A percentile compares a stretch with the other conserved stretches of the same genome.
These are phyloP conservation scores for Leptopilina myrica DNA, from an alignment of 2,888 invertebrate species.

Conservation along the genomic window DNA sequence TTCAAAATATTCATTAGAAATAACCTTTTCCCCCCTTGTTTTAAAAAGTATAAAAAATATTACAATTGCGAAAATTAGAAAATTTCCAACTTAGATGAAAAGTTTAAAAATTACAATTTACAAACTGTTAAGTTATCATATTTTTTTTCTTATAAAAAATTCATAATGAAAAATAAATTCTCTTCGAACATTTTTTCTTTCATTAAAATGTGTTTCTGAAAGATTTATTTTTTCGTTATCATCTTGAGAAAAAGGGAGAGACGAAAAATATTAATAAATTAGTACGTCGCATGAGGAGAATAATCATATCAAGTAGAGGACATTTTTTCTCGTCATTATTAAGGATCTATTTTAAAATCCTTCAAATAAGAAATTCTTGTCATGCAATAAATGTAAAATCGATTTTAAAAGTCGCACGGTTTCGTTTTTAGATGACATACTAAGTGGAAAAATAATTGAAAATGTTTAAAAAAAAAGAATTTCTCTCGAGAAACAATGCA, in stretches of 20 bases:
- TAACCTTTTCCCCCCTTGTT: no score
- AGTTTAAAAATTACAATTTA: no score
- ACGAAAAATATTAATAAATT: background rate
- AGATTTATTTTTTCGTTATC: background rate
- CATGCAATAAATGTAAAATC: background rate
- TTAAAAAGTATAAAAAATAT: no score
- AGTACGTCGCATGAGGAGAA: background rate
- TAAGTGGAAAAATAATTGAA: background rate
- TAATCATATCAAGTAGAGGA: slow-evolving; percentile 3
- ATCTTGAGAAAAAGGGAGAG: no score
- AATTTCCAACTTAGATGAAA: no score
- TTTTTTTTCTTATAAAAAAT: no score
- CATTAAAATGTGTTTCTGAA: background rate
- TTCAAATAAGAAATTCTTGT: background rate
- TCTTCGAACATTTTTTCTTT: background rate
- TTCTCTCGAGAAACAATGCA: background rate
- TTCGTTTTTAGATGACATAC: background rate
- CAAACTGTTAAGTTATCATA: no score
- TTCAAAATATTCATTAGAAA: background rate
- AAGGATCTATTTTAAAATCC: background rate
- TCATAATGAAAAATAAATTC: background rate
- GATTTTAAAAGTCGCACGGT: background rate
- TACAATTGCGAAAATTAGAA: no score
- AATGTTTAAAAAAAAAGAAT: background rate
- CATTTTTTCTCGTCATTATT: background rate